These are phyloP conservation scores for Puma concolor DNA, from an alignment of 2,113 vertebrate species.

Conservation along the genomic window DNA sequence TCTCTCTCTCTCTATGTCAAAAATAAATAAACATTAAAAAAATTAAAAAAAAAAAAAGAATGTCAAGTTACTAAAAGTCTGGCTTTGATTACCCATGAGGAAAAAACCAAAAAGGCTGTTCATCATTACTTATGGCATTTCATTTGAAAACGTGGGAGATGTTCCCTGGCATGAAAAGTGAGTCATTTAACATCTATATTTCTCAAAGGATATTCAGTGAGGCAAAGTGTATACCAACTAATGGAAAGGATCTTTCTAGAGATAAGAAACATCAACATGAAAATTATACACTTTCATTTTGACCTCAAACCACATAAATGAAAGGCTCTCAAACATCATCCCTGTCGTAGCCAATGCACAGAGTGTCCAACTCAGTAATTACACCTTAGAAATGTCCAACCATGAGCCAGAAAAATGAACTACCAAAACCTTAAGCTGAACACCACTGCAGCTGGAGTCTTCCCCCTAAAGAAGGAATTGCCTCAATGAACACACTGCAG, in stretches of 20 bases:
- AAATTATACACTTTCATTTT: background rate
- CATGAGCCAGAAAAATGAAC: background rate
- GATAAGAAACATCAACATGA: slow-evolving; percentile 10
- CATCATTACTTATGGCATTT: background rate
- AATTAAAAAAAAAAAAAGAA: too few relatives aligned
- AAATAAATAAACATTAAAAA: too few relatives aligned
- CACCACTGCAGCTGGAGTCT: background rate
- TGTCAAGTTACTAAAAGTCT: background rate
- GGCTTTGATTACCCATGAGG: background rate
- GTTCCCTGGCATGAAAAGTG: background rate
- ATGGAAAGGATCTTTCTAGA: slow-evolving; percentile 16
- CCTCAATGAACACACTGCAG: background rate
- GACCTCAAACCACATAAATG: background rate
- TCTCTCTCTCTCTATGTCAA: too few relatives aligned
- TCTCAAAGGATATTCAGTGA: background rate
- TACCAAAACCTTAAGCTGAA: background rate
- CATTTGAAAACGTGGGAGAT: background rate
- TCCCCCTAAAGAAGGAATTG: background rate
- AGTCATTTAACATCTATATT: background rate
- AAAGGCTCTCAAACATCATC: background rate
- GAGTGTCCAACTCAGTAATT: background rate
- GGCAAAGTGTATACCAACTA: background rate
- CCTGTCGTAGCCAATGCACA: background rate
- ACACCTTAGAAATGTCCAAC: background rate
- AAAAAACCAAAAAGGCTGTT: background rate